phyloP scores from a whole-genome alignment of 2,888 invertebrate genomes.

The Nasonovia ribisnigri region DNA sequence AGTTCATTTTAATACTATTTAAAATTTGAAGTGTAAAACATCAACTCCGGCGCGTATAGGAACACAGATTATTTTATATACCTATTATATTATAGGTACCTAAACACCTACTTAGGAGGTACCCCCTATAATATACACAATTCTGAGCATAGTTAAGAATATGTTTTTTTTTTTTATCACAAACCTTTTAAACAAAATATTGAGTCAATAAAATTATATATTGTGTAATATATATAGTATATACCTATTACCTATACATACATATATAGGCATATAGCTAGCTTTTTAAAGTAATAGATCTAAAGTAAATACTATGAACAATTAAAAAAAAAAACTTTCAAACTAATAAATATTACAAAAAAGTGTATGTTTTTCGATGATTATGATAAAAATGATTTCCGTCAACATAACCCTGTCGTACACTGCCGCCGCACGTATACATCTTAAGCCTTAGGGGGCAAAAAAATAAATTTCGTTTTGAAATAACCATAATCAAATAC shows the following conservation, averaged over 20 bases:
- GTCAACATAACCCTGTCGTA: neutral
- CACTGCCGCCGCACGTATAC: neutral
- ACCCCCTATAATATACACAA: too few species aligned
- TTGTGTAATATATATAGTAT: neutral
- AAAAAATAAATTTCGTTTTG: constrained; percentile 57
- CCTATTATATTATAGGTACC: neutral
- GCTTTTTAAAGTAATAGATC: neutral
- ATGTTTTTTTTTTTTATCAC: neutral
- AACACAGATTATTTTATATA: neutral
- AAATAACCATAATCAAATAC: constrained; percentile 54
- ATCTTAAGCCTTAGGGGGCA: constrained; percentile 25
- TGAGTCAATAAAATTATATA: neutral
- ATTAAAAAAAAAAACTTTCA: neutral
- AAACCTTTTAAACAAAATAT: neutral
- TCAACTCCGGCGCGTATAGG: neutral
- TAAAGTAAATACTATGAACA: neutral
- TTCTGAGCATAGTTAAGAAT: neutral
- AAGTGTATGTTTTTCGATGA: constrained; percentile 13
- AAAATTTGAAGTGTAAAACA: neutral
- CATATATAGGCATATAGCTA: neutral
- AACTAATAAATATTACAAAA: neutral
- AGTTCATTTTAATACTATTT: constrained; percentile 12
- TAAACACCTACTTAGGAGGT: too few species aligned
- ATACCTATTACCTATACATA: neutral
- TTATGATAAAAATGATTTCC: constrained; percentile 50